phyloP scores from a whole-genome alignment of 2,113 vertebrate genomes.

The Gorsachius goisagi region DNA sequence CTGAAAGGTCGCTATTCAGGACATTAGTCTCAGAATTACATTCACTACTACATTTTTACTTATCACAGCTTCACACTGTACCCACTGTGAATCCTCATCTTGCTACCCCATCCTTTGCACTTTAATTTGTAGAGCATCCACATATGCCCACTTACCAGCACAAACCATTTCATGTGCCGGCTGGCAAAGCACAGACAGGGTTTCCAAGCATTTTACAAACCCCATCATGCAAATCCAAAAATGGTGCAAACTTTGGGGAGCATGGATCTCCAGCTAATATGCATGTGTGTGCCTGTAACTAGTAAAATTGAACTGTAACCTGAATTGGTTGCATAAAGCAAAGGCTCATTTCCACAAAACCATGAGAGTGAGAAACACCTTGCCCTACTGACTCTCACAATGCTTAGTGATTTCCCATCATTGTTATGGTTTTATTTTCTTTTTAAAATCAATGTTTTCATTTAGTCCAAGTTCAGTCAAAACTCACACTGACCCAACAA shows the following conservation, averaged over 20 bases:
- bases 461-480: not conserved
- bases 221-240: not conserved
- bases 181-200: not conserved
- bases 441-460: not conserved
- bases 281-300: not conserved
- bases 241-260: fast-evolving
- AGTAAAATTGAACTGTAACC: not conserved
- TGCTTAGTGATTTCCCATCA: not conserved
- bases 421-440: not conserved
- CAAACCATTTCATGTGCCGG: not conserved
- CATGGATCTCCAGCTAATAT: not conserved
- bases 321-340: not conserved
- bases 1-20: not conserved
- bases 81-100: not conserved
- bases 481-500: not conserved
- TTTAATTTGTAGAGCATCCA: not conserved
- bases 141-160: not conserved
- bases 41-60: not conserved
- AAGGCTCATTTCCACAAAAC: not conserved
- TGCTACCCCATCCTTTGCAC: not conserved
- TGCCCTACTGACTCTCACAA: not conserved
- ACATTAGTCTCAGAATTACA: not conserved
- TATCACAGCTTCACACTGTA: not conserved
- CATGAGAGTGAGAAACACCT: not conserved
- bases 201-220: not conserved